Evolutionary conservation across 2,888 invertebrate species (phyloP), one percentile per base, ranked within the genome.

Genomic region (Gymnoscelis rufifasciata): DNA sequence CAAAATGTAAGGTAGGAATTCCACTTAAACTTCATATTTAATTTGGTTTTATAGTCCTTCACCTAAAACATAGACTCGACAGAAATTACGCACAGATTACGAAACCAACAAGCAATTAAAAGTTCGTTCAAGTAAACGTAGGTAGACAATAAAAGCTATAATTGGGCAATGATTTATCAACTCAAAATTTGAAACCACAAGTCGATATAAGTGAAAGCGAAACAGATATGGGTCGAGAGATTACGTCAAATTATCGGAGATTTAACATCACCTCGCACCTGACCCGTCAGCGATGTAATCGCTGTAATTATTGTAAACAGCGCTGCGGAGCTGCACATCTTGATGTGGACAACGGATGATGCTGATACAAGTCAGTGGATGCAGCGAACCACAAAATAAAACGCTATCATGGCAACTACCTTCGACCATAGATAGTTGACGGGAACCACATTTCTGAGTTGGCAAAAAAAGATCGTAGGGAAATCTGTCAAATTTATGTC

Each of bases 241-340:
- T 57, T 52, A 57, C 51, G 51, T 52, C 55, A 43, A 48, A 48
- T 54, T 54, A 55, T 57, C 51, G 42, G 30, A 14, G 49, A 50
- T 45, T 38, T 29, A 50, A 47, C 43, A 42, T 51, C 52, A 52
- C 43, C 55, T 59, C 56, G 57, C 62, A 68, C 67, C 66, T 72
- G 70, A 74, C 70, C 73, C 64, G 52, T 49, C 57, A 54, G 54
- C 56, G 66, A 68, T 67, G 58, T 54, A 63, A 75, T 75, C 70
- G 52, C 50, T 54, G 66, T 78, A 78, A 80, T 80, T 78, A 78
- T 72, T 71, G 71, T 75, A 78, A 78, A 75, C 74, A 72, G 60
- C 69, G 60, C 64, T 56, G 71, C 66, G 43, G 53, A 52, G 56
- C 49, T 48, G 43, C 38, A 54, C 60, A 70, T 71, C 71, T 68